Evolutionary conservation across 2,888 invertebrate species (phyloP).

Genomic region (Biston betularia): DNA sequence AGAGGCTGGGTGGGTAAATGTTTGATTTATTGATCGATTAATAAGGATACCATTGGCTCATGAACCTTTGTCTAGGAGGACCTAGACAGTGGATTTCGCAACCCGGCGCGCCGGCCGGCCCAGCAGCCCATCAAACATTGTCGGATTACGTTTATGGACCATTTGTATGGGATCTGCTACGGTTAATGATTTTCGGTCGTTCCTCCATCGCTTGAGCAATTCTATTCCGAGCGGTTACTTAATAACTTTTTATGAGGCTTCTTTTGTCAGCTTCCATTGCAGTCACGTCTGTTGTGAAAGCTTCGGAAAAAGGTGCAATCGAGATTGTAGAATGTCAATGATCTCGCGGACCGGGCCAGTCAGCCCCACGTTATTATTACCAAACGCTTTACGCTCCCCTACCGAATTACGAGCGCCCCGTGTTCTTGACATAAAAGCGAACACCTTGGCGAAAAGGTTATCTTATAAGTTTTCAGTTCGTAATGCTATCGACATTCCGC

Average conservation of each 20-base stretch:
- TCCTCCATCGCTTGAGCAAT: slow-evolving; percentile 64
- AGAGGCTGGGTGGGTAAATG: slow-evolving; percentile 21
- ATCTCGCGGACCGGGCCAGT: slow-evolving; percentile 39
- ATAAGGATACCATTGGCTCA: slow-evolving; percentile 37
- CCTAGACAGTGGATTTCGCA: slow-evolving; percentile 61
- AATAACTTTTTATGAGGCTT: slow-evolving; percentile 63
- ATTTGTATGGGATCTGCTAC: slow-evolving; percentile 80
- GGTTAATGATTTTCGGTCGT: slow-evolving; percentile 75
- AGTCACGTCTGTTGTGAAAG: slow-evolving; percentile 43
- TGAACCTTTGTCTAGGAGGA: slow-evolving; percentile 52
- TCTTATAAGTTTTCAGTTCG: slow-evolving; percentile 49
- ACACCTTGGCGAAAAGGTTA: slow-evolving; percentile 59
- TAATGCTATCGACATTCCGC: slow-evolving; percentile 43
- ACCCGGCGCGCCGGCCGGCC: slow-evolving; percentile 55
- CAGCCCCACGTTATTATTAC: slow-evolving; percentile 61
- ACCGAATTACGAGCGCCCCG: slow-evolving; percentile 61
- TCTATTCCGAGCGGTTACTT: slow-evolving; percentile 63
- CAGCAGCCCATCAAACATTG: slow-evolving; percentile 73
- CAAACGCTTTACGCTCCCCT: slow-evolving; percentile 54
- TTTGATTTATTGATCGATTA: slow-evolving; percentile 44
- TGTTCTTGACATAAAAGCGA: slow-evolving; percentile 61
- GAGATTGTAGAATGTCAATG: slow-evolving; percentile 47
- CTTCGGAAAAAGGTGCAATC: slow-evolving; percentile 38
- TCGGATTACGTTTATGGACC: slow-evolving; percentile 80
- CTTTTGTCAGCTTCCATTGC: slow-evolving; percentile 42